Percentiles rank a stretch among this genome's conserved stretches.
These are phyloP conservation scores for Etia nguti DNA, from an alignment of 2,113 vertebrate genomes.

Conservation along the genomic window DNA sequence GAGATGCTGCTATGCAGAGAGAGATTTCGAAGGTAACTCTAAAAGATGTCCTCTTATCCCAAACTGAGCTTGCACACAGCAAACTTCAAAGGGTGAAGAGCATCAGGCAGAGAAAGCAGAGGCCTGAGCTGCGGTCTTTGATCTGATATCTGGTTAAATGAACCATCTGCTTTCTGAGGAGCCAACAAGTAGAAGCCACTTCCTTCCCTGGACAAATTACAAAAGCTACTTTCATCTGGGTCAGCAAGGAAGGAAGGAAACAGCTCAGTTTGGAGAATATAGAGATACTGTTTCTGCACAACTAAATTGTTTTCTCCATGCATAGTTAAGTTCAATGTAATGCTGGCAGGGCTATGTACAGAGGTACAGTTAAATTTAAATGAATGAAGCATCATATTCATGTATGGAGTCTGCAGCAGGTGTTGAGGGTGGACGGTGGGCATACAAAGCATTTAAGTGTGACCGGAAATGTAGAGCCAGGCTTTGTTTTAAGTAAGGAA, in stretches of 20 bases:
- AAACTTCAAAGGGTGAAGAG: conserved; percentile 15
- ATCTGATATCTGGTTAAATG: conserved; percentile 28
- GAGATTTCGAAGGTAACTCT: neutral
- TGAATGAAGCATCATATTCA: neutral
- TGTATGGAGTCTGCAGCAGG: neutral
- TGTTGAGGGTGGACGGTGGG: neutral
- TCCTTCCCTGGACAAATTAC: neutral
- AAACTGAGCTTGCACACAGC: neutral
- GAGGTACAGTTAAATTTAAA: neutral
- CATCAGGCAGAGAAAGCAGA: neutral
- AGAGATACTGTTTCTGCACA: neutral
- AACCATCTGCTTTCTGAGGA: neutral
- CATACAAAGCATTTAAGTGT: neutral
- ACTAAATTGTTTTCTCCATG: neutral
- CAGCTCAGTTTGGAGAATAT: neutral
- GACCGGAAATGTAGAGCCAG: neutral
- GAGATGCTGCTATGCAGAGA: neutral
- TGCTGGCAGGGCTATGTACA: neutral
- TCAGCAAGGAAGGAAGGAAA: neutral
- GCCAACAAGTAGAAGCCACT: neutral
- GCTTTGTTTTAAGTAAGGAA: neutral
- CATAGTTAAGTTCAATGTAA: neutral
- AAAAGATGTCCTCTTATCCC: neutral
- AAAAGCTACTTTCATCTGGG: neutral
- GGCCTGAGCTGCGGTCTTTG: neutral